Base-by-base conservation (phyloP, 2,113 vertebrate genomes). In the Nothobranchius kuhntae region DNA sequence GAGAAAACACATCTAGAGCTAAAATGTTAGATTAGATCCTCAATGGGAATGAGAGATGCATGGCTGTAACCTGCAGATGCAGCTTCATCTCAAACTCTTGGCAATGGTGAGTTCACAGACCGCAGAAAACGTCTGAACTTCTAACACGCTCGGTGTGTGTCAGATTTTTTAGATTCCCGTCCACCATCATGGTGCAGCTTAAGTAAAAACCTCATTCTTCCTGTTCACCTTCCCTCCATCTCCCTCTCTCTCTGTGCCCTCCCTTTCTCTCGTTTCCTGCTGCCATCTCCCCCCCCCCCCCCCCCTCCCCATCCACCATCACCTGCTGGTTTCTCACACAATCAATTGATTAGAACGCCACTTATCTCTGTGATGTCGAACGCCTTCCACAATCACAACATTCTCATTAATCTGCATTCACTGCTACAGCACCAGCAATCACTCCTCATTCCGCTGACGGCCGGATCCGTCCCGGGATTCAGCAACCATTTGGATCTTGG, bases 251-350 rank as follows among this genome's bases (percentile, higher is more conserved):
- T 40, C 38, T 6, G 38, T 9, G 6, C 15, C 56, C 58, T 46
- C 71, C 62, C 52, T 42, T 44, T 65, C 53, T 24, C 57, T 65
- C 48, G 55, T 77, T 77, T 74, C 71, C 71, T 71, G 65, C 47
- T 48, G 64, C 60, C 45, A 9, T 64, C 71, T 53, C 54, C 53
- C 57, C 17, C 53, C n/a, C 66, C 52, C 53, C 14, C 46, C 73
- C 62, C 65, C 56, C 73, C 62, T 62, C 56, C 61, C 65, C 14
- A 0, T 13, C 26, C 73, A 14, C 58, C 13, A 6, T 78, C 81
- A 87, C 87, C 81, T 83, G 81, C 79, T 77, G 81, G n/a, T 53
- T 82, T 73, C 76, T 60, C 77, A 60, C 85, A 82, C 77, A 89
- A 89, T 85, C 82, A 80, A 72, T 74, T 80, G 82, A 87, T 82